Percentiles rank a stretch among this genome's conserved stretches.
Evolutionary conservation across 2,888 invertebrate genomes (phyloP).

Genomic region (Leucoptera coffeella): DNA sequence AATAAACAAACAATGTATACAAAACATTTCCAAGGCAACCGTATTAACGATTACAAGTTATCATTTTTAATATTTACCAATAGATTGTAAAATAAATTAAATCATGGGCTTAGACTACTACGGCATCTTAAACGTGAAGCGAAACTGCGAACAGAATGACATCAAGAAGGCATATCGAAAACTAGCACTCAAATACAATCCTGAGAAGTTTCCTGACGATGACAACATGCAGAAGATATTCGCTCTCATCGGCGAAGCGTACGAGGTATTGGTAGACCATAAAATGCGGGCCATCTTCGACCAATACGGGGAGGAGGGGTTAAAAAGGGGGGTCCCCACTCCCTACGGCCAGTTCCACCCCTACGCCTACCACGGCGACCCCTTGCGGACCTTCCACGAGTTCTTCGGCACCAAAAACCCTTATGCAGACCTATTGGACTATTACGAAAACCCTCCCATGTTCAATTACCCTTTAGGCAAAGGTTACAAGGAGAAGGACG

Average conservation of each 20-base stretch:
- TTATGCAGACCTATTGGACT: conserved; percentile 69
- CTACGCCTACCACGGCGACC: conserved; percentile 77
- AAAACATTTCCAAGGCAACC: too few species aligned
- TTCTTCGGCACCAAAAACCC: conserved; percentile 83
- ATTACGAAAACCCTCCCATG: conserved; percentile 56
- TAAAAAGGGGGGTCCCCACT: conserved; percentile 73
- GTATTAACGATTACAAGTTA: too few species aligned
- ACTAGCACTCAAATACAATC: conserved; percentile 54
- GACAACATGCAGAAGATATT: conserved; percentile 50
- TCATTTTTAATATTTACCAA: too few species aligned
- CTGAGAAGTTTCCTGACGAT: conserved; percentile 43
- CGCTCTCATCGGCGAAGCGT: conserved; percentile 67
- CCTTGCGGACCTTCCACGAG: conserved; percentile 64
- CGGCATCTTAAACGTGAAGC: conserved; percentile 63
- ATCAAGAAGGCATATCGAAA: conserved; percentile 64
- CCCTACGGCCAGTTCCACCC: conserved; percentile 62
- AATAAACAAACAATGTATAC: too few species aligned
- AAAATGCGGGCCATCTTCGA: conserved; percentile 72
- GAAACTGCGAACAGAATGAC: conserved; percentile 58
- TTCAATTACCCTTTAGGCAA: conserved; percentile 56
- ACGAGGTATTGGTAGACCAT: conserved; percentile 67
- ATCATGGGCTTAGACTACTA: conserved; percentile 72
- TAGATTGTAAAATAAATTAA: too few species aligned
- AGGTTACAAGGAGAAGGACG: conserved; percentile 57
- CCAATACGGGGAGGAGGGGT: conserved; percentile 82